phyloP scores from a whole-genome alignment of 2,113 vertebrate species.

The human region DNA sequence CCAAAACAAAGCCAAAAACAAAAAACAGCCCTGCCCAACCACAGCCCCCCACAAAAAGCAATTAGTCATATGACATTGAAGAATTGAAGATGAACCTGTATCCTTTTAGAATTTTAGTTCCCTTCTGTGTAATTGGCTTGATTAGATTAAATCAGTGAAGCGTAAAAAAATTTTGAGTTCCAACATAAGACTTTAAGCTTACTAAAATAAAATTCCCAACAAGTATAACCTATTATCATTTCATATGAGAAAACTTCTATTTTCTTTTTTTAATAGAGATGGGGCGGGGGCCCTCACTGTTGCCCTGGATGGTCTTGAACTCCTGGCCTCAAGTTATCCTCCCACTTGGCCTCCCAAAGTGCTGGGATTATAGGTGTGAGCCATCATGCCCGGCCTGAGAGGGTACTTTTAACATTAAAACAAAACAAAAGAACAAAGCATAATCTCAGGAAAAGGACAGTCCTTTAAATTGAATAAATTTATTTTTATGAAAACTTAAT shows the following conservation, averaged over 20 bases:
- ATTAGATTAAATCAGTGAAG: not conserved
- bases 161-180: not conserved
- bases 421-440: not conserved
- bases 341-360: too few species aligned
- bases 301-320: too few species aligned
- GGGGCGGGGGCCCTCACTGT: too few species aligned
- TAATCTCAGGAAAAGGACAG: not conserved
- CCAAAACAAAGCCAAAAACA: too few species aligned
- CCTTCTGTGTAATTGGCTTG: not conserved
- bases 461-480: not conserved
- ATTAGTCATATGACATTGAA: not conserved
- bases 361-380: too few species aligned
- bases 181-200: not conserved
- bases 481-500: slow-evolving; percentile 23
- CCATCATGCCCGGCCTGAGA: not conserved
- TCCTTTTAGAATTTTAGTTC: slow-evolving; percentile 14
- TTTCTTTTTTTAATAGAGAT: too few species aligned
- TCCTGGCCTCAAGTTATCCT: too few species aligned
- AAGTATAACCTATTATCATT: slow-evolving; percentile 1
- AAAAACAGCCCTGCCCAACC: too few species aligned
- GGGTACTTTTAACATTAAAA: not conserved
- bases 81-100: not conserved
- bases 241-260: not conserved
- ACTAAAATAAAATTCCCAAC: slow-evolving; percentile 4
- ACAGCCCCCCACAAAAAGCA: too few species aligned